A percentile compares a stretch with the other conserved stretches of the same genome.
These are phyloP conservation scores for Lycophotia porphyrea DNA, from an alignment of 2,888 invertebrate species.

Conservation along the genomic window DNA sequence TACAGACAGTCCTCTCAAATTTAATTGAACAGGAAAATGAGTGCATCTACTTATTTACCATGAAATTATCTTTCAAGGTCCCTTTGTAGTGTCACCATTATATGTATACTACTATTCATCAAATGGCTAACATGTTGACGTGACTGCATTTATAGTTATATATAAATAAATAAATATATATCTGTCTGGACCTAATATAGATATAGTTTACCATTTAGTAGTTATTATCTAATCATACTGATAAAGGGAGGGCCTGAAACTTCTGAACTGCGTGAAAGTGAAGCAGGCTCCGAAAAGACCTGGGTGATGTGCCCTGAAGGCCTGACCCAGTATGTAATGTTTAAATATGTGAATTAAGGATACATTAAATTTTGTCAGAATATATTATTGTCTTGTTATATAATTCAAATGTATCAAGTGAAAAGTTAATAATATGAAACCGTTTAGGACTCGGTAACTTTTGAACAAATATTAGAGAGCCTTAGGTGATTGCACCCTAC, in stretches of 20 bases:
- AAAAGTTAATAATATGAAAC: constrained; percentile 83
- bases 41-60: constrained; percentile 68
- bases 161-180: constrained; percentile 64
- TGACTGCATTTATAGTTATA: constrained; percentile 66
- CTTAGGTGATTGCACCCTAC: constrained; percentile 85
- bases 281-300: constrained; percentile 79
- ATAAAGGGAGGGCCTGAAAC: constrained; percentile 76
- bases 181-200: constrained; percentile 84
- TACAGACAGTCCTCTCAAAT: constrained; percentile 81
- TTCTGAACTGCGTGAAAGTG: constrained; percentile 82
- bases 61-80: constrained; percentile 73
- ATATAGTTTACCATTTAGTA: constrained; percentile 79
- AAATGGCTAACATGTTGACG: constrained; percentile 53
- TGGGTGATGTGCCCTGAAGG: constrained; percentile 81
- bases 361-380: constrained; percentile 90
- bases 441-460: constrained; percentile 82
- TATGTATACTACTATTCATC: constrained; percentile 47
- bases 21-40: constrained; percentile 81
- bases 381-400: constrained; percentile 91
- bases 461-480: constrained; percentile 86
- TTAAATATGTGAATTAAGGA: constrained; percentile 85
- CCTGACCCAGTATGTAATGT: constrained; percentile 89
- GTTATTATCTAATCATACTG: constrained; percentile 77
- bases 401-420: constrained; percentile 89
- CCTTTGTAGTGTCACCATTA: constrained; percentile 55